phyloP scores from a whole-genome alignment of 2,113 vertebrate genomes.

The Galemys pyrenaicus region DNA sequence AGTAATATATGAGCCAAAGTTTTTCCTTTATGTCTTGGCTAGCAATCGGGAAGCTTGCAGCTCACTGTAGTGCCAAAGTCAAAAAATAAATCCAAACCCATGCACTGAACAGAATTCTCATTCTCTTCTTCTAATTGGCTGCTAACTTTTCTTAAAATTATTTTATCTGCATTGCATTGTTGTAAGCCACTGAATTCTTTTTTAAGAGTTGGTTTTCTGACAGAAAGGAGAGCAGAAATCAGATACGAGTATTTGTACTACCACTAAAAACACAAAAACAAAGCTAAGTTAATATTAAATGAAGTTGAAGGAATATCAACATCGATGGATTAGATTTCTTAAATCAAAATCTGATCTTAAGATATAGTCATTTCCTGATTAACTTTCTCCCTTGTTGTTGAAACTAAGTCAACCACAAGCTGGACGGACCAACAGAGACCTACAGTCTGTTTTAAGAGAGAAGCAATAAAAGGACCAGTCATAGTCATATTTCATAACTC shows the following conservation, averaged over 20 bases:
- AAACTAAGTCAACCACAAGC: constrained; percentile 20
- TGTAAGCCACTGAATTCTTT: constrained; percentile 25
- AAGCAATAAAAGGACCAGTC: not conserved
- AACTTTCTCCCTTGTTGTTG: not conserved
- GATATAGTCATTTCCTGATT: not conserved
- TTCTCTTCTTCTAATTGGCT: constrained; percentile 53
- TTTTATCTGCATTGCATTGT: constrained; percentile 36
- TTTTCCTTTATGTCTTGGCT: constrained; percentile 68
- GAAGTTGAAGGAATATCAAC: constrained; percentile 30
- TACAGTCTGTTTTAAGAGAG: not conserved
- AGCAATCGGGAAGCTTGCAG: constrained; percentile 54
- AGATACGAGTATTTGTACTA: not conserved
- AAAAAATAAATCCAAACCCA: constrained; percentile 64
- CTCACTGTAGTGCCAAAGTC: constrained; percentile 58
- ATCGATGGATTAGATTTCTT: not conserved
- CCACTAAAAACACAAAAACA: constrained; percentile 2
- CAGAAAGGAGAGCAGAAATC: constrained; percentile 20
- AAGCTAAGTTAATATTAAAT: constrained; percentile 28
- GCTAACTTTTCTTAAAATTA: constrained; percentile 66
- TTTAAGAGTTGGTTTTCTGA: constrained; percentile 21
- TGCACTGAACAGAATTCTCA: constrained; percentile 42
- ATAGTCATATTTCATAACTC: constrained; percentile 25
- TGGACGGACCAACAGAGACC: not conserved
- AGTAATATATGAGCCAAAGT: constrained; percentile 58
- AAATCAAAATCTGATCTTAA: constrained; percentile 30